Percentiles rank a stretch among this genome's conserved stretches.
These are phyloP conservation scores for Eretmochelys imbricata DNA, from an alignment of 2,113 vertebrate genomes.

Conservation along the genomic window DNA sequence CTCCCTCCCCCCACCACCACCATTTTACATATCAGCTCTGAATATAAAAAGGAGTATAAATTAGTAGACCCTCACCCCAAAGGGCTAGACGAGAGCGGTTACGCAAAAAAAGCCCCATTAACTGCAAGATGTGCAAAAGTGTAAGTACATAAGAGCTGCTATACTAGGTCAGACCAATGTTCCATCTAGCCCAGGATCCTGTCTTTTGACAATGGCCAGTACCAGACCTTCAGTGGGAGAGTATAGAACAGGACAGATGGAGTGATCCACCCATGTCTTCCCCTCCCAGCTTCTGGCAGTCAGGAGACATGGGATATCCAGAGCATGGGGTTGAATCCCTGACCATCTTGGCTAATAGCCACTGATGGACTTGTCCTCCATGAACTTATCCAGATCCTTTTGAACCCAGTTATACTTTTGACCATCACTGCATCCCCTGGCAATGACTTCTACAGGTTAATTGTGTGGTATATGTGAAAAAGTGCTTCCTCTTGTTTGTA, in stretches of 20 bases:
- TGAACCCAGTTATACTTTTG: background rate
- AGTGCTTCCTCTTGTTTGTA: no score
- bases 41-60: rapidly evolving
- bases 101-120: background rate
- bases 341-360: background rate
- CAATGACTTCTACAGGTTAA: no score
- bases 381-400: background rate
- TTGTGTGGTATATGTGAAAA: no score
- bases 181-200: background rate
- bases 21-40: rapidly evolving
- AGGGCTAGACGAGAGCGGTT: rapidly evolving
- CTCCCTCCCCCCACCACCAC: rapidly evolving
- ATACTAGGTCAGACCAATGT: background rate
- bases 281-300: background rate
- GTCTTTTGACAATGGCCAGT: background rate
- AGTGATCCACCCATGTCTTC: background rate
- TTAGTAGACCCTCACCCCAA: rapidly evolving
- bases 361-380: background rate
- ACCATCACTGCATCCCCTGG: no score
- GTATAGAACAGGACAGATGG: no score
- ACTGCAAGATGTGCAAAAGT: background rate
- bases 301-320: background rate
- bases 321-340: background rate
- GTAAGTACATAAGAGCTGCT: background rate
- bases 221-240: background rate